Percentiles rank a stretch among this genome's conserved stretches.
Conservation (phyloP, 2,797 vertebrate species). For the Sebastes oblongus region DNA sequence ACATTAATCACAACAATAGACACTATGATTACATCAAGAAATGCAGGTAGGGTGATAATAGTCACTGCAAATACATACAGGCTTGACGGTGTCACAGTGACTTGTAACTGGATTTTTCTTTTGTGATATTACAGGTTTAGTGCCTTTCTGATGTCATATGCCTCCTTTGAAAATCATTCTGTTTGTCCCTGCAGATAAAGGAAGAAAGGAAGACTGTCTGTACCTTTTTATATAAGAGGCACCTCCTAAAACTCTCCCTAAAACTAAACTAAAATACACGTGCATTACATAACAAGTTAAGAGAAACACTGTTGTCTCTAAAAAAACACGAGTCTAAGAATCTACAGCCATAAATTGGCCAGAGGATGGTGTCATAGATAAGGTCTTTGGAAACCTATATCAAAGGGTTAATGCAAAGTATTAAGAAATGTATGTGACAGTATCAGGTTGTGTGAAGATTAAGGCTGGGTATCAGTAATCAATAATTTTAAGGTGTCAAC, state of each 20-base stretch:
- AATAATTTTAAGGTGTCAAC: too few species aligned
- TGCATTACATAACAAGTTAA: neutral
- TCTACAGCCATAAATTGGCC: neutral
- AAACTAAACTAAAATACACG: neutral
- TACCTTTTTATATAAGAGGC: neutral
- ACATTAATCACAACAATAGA: constrained; percentile 16
- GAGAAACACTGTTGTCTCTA: neutral
- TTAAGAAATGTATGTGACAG: too few species aligned
- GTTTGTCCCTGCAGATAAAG: neutral
- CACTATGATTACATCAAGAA: neutral
- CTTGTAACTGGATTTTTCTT: neutral
- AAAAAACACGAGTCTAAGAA: neutral
- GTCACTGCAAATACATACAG: neutral
- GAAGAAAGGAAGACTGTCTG: neutral
- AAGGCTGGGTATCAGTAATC: too few species aligned
- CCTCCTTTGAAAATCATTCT: neutral
- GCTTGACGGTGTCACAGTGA: neutral
- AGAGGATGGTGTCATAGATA: neutral
- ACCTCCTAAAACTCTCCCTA: neutral
- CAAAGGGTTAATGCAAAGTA: too few species aligned
- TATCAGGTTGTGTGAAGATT: too few species aligned
- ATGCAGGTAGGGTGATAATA: neutral
- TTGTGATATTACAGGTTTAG: neutral
- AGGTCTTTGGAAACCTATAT: neutral
- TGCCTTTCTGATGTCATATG: neutral